Percentiles rank a stretch among this genome's conserved stretches.
Evolutionary conservation across 1,140 invertebrate genomes (phyloP).

Genomic region (Cyrtorhinus lividipennis): DNA sequence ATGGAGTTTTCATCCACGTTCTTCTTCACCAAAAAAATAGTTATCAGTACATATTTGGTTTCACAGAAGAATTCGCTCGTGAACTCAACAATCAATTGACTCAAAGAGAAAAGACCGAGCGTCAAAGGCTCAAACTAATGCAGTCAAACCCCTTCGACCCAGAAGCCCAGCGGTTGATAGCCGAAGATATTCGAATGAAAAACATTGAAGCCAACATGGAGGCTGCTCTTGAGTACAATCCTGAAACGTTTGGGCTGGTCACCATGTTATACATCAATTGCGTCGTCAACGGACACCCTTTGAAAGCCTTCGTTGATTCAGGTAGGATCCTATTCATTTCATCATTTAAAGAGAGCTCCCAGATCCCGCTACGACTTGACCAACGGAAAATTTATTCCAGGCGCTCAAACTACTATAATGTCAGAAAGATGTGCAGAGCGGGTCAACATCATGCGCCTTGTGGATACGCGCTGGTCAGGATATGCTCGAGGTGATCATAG

Average conservation of each 20-base stretch:
- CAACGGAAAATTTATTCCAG: constrained; percentile 36
- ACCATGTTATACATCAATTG: constrained; percentile 96
- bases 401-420: constrained; percentile 90
- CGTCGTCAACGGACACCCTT: constrained; percentile 81
- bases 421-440: constrained; percentile 79
- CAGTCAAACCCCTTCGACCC: constrained; percentile 87
- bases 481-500: constrained; percentile 49
- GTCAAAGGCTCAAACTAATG: constrained; percentile 71
- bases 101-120: constrained; percentile 58
- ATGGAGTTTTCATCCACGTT: too few relatives aligned
- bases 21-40: too few relatives aligned
- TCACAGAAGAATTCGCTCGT: constrained; percentile 61
- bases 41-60: background rate
- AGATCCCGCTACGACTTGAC: too few relatives aligned
- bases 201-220: constrained; percentile 98
- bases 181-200: constrained; percentile 86
- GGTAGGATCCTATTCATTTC: too few relatives aligned
- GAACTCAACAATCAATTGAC: constrained; percentile 68
- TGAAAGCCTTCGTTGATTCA: constrained; percentile 97
- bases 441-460: constrained; percentile 89
- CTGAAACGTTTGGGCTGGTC: constrained; percentile 95
- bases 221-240: constrained; percentile 93
- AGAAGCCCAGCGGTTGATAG: constrained; percentile 84
- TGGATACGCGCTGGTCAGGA: constrained; percentile 87
- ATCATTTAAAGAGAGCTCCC: too few relatives aligned